Evolutionary conservation across 1,140 invertebrate genomes (phyloP).

Genomic region (Heterodera carotae): DNA sequence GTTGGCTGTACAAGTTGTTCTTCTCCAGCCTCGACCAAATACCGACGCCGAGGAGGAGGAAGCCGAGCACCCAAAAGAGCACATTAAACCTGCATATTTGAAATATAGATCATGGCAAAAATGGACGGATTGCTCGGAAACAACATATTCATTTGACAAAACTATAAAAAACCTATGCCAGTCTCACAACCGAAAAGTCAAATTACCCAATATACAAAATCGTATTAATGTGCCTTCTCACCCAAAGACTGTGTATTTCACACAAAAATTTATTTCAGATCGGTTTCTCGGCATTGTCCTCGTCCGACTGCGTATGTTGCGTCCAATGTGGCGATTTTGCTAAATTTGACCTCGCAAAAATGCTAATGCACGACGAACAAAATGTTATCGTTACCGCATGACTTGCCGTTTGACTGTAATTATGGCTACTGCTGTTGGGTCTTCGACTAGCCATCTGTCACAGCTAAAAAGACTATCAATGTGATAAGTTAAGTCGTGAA

Average conservation of each 20-base stretch:
- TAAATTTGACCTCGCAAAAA: neutral
- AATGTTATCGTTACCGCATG: neutral
- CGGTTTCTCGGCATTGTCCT: slow-evolving; percentile 8
- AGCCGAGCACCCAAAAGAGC: slow-evolving; percentile 82
- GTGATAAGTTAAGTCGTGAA: too few species aligned
- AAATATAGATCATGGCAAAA: neutral
- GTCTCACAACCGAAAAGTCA: neutral
- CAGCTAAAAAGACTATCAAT: too few species aligned
- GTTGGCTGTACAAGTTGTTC: slow-evolving; percentile 82
- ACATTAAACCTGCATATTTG: slow-evolving; percentile 83
- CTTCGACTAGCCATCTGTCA: neutral
- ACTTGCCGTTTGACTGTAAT: neutral
- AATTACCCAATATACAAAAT: too few species aligned
- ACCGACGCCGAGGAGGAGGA: slow-evolving; percentile 70
- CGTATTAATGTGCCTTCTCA: too few species aligned
- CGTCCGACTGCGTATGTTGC: neutral
- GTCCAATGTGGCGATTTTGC: neutral
- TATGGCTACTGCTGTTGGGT: neutral
- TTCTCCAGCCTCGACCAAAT: slow-evolving; percentile 96
- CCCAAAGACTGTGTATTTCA: slow-evolving; percentile 48
- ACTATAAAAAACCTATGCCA: too few species aligned
- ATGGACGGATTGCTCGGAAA: too few species aligned
- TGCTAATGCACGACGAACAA: neutral
- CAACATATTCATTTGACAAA: too few species aligned
- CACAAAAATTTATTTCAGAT: slow-evolving; percentile 51